Evolutionary conservation across 1,140 invertebrate species (phyloP).

Genomic region (Spodoptera litura): DNA sequence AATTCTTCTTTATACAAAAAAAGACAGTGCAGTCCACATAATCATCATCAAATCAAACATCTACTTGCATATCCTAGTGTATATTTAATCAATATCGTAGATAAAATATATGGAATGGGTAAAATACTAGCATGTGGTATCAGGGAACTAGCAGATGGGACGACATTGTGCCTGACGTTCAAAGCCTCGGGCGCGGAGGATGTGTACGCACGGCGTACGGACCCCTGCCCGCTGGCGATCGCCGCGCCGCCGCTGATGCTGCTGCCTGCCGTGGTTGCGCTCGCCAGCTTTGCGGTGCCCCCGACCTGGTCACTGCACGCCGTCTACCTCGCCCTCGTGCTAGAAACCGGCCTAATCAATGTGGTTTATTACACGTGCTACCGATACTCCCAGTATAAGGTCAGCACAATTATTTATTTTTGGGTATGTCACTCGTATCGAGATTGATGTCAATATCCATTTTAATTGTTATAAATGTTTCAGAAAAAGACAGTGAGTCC

Average conservation of each 20-base stretch:
- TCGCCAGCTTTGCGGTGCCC: constrained; percentile 71
- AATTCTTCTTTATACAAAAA: too few relatives aligned
- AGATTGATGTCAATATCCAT: too few relatives aligned
- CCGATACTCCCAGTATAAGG: constrained; percentile 74
- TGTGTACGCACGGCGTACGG: constrained; percentile 87
- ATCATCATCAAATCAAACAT: too few relatives aligned
- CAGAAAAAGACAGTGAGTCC: constrained; percentile 75
- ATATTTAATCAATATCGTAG: too few relatives aligned
- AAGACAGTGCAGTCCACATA: too few relatives aligned
- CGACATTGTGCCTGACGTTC: constrained; percentile 89
- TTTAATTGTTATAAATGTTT: constrained; percentile 53
- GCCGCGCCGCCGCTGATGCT: constrained; percentile 86
- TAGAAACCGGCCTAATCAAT: constrained; percentile 73
- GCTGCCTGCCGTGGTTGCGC: constrained; percentile 67
- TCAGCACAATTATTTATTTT: constrained; percentile 24
- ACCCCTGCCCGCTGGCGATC: constrained; percentile 83
- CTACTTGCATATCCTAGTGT: too few relatives aligned
- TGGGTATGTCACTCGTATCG: too few relatives aligned
- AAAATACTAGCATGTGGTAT: constrained; percentile 20
- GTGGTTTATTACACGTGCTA: constrained; percentile 71
- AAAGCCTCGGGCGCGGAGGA: constrained; percentile 88
- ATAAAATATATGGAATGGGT: not conserved
- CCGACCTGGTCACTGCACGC: constrained; percentile 67
- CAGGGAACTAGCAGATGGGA: constrained; percentile 90
- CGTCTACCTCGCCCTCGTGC: constrained; percentile 69